phyloP scores from a whole-genome alignment of 2,113 vertebrate species.

The Sander lucioperca region DNA sequence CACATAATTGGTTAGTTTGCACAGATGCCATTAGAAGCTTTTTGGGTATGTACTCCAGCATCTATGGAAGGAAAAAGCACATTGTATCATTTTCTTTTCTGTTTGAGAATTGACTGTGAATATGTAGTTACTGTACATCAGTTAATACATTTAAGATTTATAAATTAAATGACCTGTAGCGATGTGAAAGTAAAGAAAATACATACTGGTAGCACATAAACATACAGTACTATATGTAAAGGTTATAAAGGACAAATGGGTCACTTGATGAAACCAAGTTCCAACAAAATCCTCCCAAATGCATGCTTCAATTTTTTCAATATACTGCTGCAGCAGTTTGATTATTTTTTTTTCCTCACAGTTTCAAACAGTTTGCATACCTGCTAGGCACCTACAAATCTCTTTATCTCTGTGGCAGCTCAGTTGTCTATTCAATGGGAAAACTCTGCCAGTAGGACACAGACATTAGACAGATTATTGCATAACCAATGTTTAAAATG shows the following conservation, averaged over 20 bases:
- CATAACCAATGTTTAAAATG: slow-evolving; percentile 80
- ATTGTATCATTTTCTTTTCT: neutral
- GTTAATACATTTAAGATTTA: neutral
- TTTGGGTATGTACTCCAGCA: neutral
- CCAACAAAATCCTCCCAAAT: slow-evolving; percentile 28
- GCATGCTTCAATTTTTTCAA: slow-evolving; percentile 14
- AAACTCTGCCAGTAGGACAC: slow-evolving; percentile 65
- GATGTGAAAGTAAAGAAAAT: neutral
- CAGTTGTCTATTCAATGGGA: slow-evolving; percentile 49
- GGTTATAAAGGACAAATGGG: neutral
- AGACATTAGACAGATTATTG: slow-evolving; percentile 79
- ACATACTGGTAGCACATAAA: neutral
- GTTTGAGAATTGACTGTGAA: neutral
- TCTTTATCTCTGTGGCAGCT: slow-evolving; percentile 68
- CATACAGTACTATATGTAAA: neutral
- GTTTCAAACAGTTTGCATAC: slow-evolving; percentile 61
- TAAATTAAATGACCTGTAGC: neutral
- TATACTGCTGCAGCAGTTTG: neutral
- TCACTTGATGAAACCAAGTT: slow-evolving; percentile 25
- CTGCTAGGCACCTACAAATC: slow-evolving; percentile 63
- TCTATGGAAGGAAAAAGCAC: neutral
- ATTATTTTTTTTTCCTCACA: slow-evolving; percentile 9
- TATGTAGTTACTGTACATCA: neutral
- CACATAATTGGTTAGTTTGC: neutral
- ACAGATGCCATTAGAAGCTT: neutral